Evolutionary conservation across 2,113 vertebrate genomes (phyloP).

Genomic region (Campylomormyrus tamandua): DNA sequence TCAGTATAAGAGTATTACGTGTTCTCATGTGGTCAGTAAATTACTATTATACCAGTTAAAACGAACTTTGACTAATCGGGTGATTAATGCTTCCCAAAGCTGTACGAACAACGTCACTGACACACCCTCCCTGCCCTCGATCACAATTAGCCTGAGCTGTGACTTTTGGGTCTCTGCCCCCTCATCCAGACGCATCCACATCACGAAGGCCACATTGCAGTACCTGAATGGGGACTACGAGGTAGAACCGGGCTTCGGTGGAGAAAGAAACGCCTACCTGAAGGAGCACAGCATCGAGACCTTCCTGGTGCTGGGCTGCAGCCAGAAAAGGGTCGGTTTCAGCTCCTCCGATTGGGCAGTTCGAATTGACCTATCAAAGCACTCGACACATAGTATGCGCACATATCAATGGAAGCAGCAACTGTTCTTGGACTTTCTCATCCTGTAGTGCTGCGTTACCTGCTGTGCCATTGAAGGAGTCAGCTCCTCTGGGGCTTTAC

Average conservation of each 20-base stretch:
- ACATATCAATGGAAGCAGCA: background rate
- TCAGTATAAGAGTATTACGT: background rate
- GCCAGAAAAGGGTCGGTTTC: slow-evolving; percentile 82
- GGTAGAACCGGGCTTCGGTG: slow-evolving; percentile 86
- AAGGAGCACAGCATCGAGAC: slow-evolving; percentile 95
- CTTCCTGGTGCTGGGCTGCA: slow-evolving; percentile 89
- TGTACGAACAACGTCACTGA: background rate
- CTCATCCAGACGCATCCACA: slow-evolving; percentile 78
- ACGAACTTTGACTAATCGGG: background rate
- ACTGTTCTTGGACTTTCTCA: background rate
- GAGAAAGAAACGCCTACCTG: slow-evolving; percentile 87
- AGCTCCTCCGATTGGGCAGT: background rate
- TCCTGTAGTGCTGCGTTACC: background rate
- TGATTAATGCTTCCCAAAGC: background rate
- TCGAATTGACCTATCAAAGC: background rate
- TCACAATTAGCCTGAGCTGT: background rate
- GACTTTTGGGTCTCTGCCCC: background rate
- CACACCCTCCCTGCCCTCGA: background rate
- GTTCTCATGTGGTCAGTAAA: background rate
- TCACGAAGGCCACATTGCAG: slow-evolving; percentile 87
- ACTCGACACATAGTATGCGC: background rate
- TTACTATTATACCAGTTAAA: background rate
- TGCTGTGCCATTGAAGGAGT: background rate
- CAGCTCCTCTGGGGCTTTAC: background rate
- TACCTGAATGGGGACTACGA: slow-evolving; percentile 94